Evolutionary conservation across 2,797 vertebrate species (phyloP), one percentile per base, ranked within the genome.

Genomic region (Channa striata): DNA sequence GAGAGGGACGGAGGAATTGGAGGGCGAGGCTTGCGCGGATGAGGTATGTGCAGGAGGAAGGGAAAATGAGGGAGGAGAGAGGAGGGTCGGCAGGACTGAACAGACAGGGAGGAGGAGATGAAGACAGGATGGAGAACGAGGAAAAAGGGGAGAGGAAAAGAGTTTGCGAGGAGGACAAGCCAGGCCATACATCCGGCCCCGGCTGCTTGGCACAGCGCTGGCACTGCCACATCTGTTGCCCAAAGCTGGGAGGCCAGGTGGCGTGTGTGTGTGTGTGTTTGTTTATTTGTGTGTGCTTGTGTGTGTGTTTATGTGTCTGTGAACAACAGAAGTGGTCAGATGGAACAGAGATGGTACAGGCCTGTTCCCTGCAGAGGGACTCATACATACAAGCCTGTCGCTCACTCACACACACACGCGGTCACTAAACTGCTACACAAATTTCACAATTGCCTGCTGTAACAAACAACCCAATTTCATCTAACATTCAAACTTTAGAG

Each of bases 161-260:
- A 88, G 89, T 89, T 89, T 86, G 87, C 6, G 76, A 66, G 76
- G 87, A 87, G 86, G 85, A 91, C 86, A 85, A 87, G 89, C 92
- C 90, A 89, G 91, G 92, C 93, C 93, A 93, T 94, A 93, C 92
- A 94, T 94, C 93, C 93, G 87, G 92, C 85, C 90, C 90, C 83
- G 93, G 91, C 90, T 89, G 92, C 90, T 95, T 94, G 94, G 93
- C 94, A 93, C 89, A 77, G 87, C 81, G 40, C 88, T 86, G 87
- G 88, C 88, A 92, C 83, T 87, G 89, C 93, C 94, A 94, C 94
- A 95, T 94, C 94, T 95, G 94, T 92, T 94, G 94, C 93, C 91
- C 92, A 94, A 94, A 94, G 92, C 94, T 94, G 93, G 87, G 91
- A 91, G 92, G 90, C 90, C 94, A 94, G 94, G 94, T 94, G 94